Evolutionary conservation across 2,797 vertebrate species (phyloP).

Genomic region (Labroides dimidiatus): DNA sequence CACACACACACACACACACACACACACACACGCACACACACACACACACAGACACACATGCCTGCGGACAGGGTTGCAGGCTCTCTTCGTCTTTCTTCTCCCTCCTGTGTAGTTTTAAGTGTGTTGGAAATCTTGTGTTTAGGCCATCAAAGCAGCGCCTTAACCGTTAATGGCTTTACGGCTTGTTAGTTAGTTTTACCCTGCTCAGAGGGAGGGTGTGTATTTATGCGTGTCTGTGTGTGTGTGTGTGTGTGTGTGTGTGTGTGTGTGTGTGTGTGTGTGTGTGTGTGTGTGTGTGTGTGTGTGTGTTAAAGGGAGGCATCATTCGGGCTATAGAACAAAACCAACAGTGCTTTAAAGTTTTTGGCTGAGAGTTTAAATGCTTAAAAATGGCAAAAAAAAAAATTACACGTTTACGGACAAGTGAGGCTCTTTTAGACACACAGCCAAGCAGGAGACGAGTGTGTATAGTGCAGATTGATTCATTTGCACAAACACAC

Average conservation of each 20-base stretch:
- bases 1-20: constrained; percentile 53
- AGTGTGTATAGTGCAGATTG: constrained; percentile 33
- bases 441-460: constrained; percentile 9
- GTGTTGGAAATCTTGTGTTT: constrained; percentile 62
- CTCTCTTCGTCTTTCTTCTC: constrained; percentile 38
- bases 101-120: constrained; percentile 61
- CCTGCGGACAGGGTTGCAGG: constrained; percentile 45
- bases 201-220: constrained; percentile 47
- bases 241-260: too few relatives aligned
- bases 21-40: constrained; percentile 44
- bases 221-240: neutral
- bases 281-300: constrained; percentile 1
- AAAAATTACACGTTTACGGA: neutral
- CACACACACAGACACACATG: constrained; percentile 49
- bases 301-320: constrained; percentile 12
- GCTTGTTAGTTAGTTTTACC: constrained; percentile 73
- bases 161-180: constrained; percentile 71
- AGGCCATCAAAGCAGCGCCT: constrained; percentile 67
- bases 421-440: neutral
- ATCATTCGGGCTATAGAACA: constrained; percentile 25
- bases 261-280: neutral
- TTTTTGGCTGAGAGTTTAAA: constrained; percentile 10
- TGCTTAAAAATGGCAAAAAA: constrained; percentile 13
- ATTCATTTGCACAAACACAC: constrained; percentile 46
- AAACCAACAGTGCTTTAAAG: constrained; percentile 13